These are phyloP conservation scores for Rhagonycha fulva DNA, from an alignment of 2,888 invertebrate genomes.

Conservation along the genomic window DNA sequence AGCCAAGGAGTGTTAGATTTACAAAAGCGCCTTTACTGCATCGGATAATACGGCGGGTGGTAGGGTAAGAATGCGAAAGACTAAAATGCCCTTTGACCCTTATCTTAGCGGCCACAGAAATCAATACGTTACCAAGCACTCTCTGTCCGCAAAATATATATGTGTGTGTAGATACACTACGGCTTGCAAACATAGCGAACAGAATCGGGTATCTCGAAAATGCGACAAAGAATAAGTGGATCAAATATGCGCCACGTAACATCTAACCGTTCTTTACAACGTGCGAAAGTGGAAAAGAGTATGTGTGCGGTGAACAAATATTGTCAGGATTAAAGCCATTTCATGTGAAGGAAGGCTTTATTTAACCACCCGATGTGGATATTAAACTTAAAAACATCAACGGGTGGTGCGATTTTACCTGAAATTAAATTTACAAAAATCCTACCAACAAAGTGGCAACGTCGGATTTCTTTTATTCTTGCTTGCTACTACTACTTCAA, in stretches of 20 bases:
- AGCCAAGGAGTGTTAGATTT: background rate
- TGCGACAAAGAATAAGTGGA: constrained; percentile 34
- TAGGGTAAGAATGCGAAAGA: constrained; percentile 30
- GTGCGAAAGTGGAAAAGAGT: constrained; percentile 25
- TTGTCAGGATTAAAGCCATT: constrained; percentile 23
- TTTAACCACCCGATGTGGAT: constrained; percentile 25
- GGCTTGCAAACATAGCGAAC: constrained; percentile 41
- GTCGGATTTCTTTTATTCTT: constrained; percentile 8
- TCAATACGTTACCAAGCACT: constrained; percentile 51
- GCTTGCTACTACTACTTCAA: constrained; percentile 16
- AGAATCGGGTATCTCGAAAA: constrained; percentile 31
- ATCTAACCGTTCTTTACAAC: constrained; percentile 18
- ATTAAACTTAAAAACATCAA: constrained; percentile 25
- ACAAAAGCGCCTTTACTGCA: background rate
- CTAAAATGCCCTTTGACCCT: constrained; percentile 53
- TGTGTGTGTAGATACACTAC: constrained; percentile 39
- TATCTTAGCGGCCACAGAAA: constrained; percentile 53
- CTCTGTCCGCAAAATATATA: constrained; percentile 42
- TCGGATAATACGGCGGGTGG: background rate
- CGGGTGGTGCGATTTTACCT: background rate
- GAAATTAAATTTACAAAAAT: constrained; percentile 10
- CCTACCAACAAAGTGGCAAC: constrained; percentile 20
- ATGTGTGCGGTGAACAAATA: constrained; percentile 5
- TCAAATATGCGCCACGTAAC: constrained; percentile 33
- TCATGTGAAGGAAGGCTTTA: constrained; percentile 24